These are phyloP conservation scores for Larimichthys crocea DNA, from an alignment of 2,113 vertebrate genomes.

Conservation along the genomic window DNA sequence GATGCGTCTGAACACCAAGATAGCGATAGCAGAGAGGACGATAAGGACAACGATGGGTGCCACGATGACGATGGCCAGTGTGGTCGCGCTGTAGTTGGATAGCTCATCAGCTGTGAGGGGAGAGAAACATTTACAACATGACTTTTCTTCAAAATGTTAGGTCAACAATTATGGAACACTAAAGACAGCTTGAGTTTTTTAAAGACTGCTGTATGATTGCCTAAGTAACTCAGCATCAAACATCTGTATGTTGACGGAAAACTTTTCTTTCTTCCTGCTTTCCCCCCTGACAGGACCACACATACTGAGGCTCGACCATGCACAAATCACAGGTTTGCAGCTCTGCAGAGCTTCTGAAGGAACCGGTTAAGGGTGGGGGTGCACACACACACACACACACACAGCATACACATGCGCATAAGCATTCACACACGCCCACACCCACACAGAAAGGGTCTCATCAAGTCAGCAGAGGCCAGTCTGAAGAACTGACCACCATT, in stretches of 20 bases:
- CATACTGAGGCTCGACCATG: constrained; percentile 30
- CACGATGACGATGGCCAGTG: constrained; percentile 88
- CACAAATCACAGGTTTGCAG: constrained; percentile 38
- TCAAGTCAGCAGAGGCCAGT: constrained; percentile 46
- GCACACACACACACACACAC: background rate
- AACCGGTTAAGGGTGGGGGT: constrained; percentile 17
- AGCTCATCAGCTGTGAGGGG: constrained; percentile 80
- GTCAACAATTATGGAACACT: background rate
- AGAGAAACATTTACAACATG: constrained; percentile 34
- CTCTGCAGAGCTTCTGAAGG: constrained; percentile 29
- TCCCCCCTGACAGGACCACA: constrained; percentile 54
- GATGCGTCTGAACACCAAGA: constrained; percentile 90
- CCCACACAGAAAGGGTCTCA: constrained; percentile 29
- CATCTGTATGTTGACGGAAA: constrained; percentile 16
- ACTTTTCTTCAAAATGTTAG: background rate
- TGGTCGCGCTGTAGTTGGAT: constrained; percentile 88
- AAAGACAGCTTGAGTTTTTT: background rate
- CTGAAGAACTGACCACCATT: constrained; percentile 64
- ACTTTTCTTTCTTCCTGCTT: background rate
- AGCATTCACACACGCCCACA: background rate
- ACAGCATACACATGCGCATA: background rate
- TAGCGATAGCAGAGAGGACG: constrained; percentile 87
- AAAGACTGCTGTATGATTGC: background rate
- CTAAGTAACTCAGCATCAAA: background rate
- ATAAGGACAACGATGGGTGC: constrained; percentile 89